A percentile compares a stretch with the other conserved stretches of the same genome.
Conservation (phyloP, 2,888 invertebrate genomes). For the Nebria brevicollis region DNA sequence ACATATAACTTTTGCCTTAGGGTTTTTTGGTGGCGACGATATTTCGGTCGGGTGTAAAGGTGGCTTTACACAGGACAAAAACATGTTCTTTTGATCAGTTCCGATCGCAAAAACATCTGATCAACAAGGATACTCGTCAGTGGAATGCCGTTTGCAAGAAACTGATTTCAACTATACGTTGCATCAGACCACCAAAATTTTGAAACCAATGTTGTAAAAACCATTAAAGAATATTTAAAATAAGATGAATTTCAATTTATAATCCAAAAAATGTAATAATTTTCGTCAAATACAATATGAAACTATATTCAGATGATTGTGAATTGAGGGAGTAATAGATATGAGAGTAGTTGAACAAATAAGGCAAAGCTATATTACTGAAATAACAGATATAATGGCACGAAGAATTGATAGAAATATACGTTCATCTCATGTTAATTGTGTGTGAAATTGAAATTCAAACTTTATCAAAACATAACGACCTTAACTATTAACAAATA, state of each 20-base stretch:
- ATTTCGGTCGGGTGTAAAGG: background rate
- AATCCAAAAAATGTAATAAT: no score
- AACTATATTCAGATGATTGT: no score
- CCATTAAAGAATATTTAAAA: no score
- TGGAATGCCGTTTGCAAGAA: background rate
- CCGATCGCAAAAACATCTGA: background rate
- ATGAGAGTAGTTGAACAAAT: background rate
- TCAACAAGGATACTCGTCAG: background rate
- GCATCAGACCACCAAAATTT: background rate
- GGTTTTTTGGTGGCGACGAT: background rate
- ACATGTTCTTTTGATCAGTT: slow-evolving; percentile 1
- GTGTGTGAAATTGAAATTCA: slow-evolving; percentile 23
- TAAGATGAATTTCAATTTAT: no score
- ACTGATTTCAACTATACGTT: background rate
- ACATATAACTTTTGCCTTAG: background rate
- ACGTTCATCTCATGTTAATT: slow-evolving; percentile 29
- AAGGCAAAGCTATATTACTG: slow-evolving; percentile 10
- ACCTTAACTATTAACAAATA: slow-evolving; percentile 46
- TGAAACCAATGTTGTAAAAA: no score
- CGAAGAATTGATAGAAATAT: slow-evolving; percentile 42
- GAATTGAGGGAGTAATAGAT: no score
- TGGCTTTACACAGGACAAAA: background rate
- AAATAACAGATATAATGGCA: slow-evolving; percentile 21
- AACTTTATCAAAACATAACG: slow-evolving; percentile 48
- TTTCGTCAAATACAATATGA: no score